Conservation (phyloP, 2,888 invertebrate genomes). For the Tridacna gigas region DNA sequence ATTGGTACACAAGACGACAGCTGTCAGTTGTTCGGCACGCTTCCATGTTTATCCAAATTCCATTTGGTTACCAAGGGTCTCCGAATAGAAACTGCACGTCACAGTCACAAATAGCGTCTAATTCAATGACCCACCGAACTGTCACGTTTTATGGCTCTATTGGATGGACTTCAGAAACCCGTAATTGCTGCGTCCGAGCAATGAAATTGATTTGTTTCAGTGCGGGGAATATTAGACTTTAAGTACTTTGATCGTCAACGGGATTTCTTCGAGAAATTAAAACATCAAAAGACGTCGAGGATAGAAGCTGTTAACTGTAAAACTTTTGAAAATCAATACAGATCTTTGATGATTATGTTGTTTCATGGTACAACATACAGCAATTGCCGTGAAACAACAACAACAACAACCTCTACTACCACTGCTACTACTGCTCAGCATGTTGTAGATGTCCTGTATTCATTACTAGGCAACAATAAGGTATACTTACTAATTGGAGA, state of each 20-base stretch:
- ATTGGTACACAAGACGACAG: conserved; percentile 20
- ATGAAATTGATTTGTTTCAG: conserved; percentile 26
- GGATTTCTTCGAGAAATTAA: conserved; percentile 9
- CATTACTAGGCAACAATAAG: no score
- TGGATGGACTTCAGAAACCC: conserved; percentile 17
- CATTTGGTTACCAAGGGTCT: conserved; percentile 23
- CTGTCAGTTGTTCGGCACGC: conserved; percentile 30
- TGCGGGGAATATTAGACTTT: conserved; percentile 23
- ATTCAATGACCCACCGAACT: conserved; percentile 27
- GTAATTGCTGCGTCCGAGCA: conserved; percentile 22
- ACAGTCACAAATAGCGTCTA: conserved; percentile 18
- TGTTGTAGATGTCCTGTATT: no score
- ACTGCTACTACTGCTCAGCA: no score
- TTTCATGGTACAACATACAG: no score
- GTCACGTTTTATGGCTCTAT: conserved; percentile 29
- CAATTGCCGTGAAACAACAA: no score
- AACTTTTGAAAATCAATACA: no score
- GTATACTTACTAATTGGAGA: no score
- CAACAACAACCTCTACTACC: no score
- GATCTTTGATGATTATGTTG: no score
- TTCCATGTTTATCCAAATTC: conserved; percentile 32
- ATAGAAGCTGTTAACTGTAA: background rate
- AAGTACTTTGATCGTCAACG: conserved; percentile 25
- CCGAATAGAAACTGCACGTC: conserved; percentile 28
- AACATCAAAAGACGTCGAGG: conserved; percentile 3